phyloP scores from a whole-genome alignment of 2,113 vertebrate species.

The Corythaixoides concolor region DNA sequence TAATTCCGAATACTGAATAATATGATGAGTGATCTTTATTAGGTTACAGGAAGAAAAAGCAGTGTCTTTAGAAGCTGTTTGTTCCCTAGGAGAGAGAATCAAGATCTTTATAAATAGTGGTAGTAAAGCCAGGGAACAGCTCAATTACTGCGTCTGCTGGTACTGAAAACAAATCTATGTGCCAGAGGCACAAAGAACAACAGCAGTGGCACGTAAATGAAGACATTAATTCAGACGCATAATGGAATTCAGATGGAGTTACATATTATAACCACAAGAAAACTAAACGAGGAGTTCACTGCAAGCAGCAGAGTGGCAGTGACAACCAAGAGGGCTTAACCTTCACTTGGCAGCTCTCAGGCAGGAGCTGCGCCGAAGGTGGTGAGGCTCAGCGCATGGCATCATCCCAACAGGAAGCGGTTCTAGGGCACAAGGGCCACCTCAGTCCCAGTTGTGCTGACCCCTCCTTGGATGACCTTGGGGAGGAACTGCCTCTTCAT shows the following conservation, averaged over 20 bases:
- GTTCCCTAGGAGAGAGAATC: background rate
- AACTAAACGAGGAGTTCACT: background rate
- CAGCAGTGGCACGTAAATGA: background rate
- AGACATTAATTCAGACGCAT: background rate
- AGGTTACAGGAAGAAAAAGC: background rate
- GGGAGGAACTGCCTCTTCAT: background rate
- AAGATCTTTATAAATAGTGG: background rate
- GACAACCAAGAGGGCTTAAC: background rate
- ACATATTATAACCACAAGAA: background rate
- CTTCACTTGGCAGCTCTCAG: background rate
- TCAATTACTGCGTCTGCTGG: background rate
- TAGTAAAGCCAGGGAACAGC: background rate
- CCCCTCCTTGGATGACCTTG: background rate
- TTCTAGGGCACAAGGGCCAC: too few relatives aligned
- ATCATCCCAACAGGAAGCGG: too few relatives aligned
- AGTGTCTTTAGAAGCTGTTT: background rate
- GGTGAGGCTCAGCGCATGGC: rapidly evolving
- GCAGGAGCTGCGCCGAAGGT: background rate
- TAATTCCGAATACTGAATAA: background rate
- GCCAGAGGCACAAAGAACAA: background rate
- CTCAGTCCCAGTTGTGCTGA: background rate
- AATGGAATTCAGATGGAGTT: background rate
- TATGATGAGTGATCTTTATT: background rate
- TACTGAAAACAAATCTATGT: background rate
- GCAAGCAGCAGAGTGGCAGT: background rate